A percentile compares a stretch with the other conserved stretches of the same genome.
Evolutionary conservation across 1,140 invertebrate genomes (phyloP).

Genomic region (Leptinotarsa lineolata): DNA sequence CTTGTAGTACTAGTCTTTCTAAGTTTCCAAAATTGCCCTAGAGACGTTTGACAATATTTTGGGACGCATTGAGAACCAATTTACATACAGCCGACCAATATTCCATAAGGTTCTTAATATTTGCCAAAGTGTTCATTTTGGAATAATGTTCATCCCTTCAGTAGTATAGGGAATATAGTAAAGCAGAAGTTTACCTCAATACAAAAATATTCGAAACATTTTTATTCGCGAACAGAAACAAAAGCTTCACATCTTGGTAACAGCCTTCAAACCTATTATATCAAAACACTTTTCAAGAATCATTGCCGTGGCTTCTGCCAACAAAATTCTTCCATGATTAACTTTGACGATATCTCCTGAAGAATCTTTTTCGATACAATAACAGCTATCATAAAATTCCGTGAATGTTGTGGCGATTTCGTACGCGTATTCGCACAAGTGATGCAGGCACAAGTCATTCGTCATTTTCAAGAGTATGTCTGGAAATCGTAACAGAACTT

Average conservation of each 20-base stretch:
- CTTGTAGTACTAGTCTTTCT: no score
- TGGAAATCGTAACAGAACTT: constrained; percentile 83
- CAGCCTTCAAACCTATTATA: constrained; percentile 90
- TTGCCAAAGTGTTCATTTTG: not conserved
- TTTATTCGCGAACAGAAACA: constrained; percentile 8
- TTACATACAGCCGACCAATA: not conserved
- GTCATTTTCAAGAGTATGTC: constrained; percentile 85
- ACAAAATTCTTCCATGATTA: constrained; percentile 82
- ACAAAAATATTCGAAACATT: not conserved
- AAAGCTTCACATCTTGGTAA: constrained; percentile 82
- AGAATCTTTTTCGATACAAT: constrained; percentile 93
- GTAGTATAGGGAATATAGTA: no score
- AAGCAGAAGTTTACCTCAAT: not conserved
- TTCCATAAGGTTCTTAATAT: not conserved
- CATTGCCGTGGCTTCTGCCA: constrained; percentile 91
- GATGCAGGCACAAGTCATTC: constrained; percentile 85
- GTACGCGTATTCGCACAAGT: constrained; percentile 94
- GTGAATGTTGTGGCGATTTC: constrained; percentile 90
- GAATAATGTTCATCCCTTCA: no score
- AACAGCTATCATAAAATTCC: constrained; percentile 98
- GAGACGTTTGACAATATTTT: no score
- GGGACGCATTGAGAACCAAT: not conserved
- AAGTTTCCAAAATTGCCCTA: no score
- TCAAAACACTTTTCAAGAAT: constrained; percentile 86
- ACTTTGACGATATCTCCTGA: constrained; percentile 79